Evolutionary conservation across 2,797 vertebrate genomes (phyloP).

Genomic region (Alauda arvensis): DNA sequence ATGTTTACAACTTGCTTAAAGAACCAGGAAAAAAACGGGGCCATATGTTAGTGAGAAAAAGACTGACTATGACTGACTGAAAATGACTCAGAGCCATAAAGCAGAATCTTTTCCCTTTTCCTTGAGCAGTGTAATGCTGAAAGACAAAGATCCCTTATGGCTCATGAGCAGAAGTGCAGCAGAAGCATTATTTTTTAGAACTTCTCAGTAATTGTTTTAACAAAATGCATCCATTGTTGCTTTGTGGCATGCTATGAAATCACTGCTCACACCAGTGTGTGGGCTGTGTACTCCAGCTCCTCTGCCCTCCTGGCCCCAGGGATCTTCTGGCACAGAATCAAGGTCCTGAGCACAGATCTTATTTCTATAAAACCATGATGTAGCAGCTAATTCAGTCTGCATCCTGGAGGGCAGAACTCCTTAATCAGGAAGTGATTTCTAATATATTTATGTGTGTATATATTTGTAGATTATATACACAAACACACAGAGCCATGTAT

Average conservation of each 20-base stretch:
- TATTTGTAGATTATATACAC: neutral
- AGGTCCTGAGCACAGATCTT: neutral
- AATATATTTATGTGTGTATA: neutral
- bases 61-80: no score
- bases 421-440: neutral
- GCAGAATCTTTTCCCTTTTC: constrained; percentile 13
- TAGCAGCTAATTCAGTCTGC: neutral
- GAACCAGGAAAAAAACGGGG: constrained; percentile 26
- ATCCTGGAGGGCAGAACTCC: neutral
- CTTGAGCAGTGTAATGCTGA: neutral
- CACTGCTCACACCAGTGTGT: neutral
- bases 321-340: neutral
- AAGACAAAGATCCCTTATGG: constrained; percentile 34
- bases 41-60: constrained; percentile 50
- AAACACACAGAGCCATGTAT: fast-evolving
- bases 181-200: constrained; percentile 33
- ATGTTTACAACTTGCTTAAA: constrained; percentile 56
- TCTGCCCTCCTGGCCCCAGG: neutral
- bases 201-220: constrained; percentile 13
- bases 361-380: neutral
- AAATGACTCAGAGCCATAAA: constrained; percentile 55
- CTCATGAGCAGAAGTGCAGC: constrained; percentile 20
- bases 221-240: neutral
- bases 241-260: neutral
- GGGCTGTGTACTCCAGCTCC: neutral